Base-by-base conservation (phyloP, 1,140 invertebrate species). In the Drosophila trapezifrons region DNA sequence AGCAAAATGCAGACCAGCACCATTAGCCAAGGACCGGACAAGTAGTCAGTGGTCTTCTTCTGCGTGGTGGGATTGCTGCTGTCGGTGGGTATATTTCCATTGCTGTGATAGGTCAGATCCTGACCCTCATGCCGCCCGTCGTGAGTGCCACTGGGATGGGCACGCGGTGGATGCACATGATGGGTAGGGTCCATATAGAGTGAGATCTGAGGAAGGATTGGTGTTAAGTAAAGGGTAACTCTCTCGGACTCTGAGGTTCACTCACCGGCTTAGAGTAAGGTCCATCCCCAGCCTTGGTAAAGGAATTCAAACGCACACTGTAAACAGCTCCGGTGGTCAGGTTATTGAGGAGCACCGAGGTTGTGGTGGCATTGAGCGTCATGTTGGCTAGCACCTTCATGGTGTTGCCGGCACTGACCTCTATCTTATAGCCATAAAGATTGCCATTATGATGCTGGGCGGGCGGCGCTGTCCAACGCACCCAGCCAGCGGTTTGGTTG, bases 401-500 rank as follows among this genome's bases (percentile, higher is more conserved):
- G 0, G 91, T 91, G 55, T 91, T 92, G 1, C 91, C 91, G 4
- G 90, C 89, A 42, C 91, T 92, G 8, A 92, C 91, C 71, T 92
- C 91, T 27, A 97, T 96, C 93, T 96, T 96, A 82, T 97, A 98
- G 49, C 97, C 97, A 65, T 95, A 93, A 5, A 98, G 93, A 80
- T 96, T 93, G 47, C 97, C 97, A 92, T 98, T 98, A 78, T 96
- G 95, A 66, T 97, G 95, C 64, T 95, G 94, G 25, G 95, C 94
- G 1, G 96, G 95, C 2, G 97, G 97, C 1, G 97, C 95, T 13
- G 95, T 94, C 97, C 97, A 98, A 69, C 95, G 92, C 6, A 98
- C 95, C 93, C 92, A 93, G 8, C 93, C 93, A 9, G 96, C 95
- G 3, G 95, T 97, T 46, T 95, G 93, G 77, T 97, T 97, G 51